These are phyloP conservation scores for Monomorium pharaonis DNA, from an alignment of 1,140 invertebrate species.

Conservation along the genomic window DNA sequence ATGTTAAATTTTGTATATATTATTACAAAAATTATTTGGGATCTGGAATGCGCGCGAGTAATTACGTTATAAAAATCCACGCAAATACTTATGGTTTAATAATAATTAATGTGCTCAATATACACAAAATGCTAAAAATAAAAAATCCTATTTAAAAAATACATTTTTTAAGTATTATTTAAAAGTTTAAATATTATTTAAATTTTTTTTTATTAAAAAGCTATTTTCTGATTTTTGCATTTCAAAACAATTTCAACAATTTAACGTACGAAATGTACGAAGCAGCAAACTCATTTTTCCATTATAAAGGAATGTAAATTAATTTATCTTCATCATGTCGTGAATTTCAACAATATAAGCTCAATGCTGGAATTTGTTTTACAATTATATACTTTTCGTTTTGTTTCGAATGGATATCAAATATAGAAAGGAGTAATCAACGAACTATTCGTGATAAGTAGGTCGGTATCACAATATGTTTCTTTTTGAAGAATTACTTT, in stretches of 20 bases:
- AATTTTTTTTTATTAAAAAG: not conserved
- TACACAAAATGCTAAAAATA: not conserved
- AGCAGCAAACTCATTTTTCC: not conserved
- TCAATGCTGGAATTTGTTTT: not conserved
- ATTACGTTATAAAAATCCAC: too few species aligned
- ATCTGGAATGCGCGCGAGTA: too few species aligned
- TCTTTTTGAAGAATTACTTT: not conserved
- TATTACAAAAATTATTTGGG: too few species aligned
- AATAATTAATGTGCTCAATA: not conserved
- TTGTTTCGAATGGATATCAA: not conserved
- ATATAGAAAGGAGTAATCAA: not conserved
- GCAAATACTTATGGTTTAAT: not conserved
- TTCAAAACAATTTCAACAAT: not conserved
- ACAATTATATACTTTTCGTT: slow-evolving; percentile 16
- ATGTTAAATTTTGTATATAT: too few species aligned
- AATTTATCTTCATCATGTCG: not conserved
- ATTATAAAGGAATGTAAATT: not conserved
- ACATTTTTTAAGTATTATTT: not conserved
- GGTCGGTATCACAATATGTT: not conserved
- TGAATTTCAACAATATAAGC: not conserved
- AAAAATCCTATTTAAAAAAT: not conserved
- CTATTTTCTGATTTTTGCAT: not conserved
- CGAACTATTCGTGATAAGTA: not conserved
- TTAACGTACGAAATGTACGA: not conserved
- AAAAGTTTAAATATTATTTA: not conserved